phyloP scores from a whole-genome alignment of 2,797 vertebrate genomes.

The Eurystomus glaucurus region DNA sequence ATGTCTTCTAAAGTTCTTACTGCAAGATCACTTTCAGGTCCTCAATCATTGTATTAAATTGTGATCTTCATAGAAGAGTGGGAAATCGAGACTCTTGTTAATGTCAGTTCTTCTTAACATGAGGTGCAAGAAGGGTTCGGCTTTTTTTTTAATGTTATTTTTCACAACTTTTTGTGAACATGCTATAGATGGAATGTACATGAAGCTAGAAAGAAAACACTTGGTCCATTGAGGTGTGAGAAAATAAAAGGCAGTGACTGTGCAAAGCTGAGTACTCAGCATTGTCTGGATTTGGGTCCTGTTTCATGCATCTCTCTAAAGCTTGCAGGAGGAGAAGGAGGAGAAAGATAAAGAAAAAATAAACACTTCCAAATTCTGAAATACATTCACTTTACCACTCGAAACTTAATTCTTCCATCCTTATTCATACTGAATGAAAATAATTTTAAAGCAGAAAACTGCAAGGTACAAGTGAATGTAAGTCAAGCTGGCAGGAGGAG shows the following conservation, averaged over 20 bases:
- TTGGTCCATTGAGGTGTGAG: neutral
- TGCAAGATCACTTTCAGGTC: neutral
- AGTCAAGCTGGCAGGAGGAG: neutral
- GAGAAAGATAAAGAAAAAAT: neutral
- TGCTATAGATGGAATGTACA: neutral
- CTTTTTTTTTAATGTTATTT: neutral
- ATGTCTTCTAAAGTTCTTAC: neutral
- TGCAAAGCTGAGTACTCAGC: neutral
- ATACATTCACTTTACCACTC: neutral
- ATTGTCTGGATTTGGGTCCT: neutral
- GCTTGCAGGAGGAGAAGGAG: neutral
- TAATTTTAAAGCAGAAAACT: neutral
- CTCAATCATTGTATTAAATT: neutral
- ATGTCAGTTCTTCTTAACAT: neutral
- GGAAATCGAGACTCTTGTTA: neutral
- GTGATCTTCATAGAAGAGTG: neutral
- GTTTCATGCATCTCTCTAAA: slow-evolving; percentile 16
- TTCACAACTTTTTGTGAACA: neutral
- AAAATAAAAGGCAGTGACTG: neutral
- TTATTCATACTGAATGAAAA: neutral
- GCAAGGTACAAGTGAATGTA: neutral
- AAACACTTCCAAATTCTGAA: neutral
- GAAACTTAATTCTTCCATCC: neutral
- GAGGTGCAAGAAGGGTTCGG: neutral
- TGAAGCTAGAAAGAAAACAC: neutral